Base-by-base conservation (phyloP, 2,888 invertebrate species). In the Villa cingulata region DNA sequence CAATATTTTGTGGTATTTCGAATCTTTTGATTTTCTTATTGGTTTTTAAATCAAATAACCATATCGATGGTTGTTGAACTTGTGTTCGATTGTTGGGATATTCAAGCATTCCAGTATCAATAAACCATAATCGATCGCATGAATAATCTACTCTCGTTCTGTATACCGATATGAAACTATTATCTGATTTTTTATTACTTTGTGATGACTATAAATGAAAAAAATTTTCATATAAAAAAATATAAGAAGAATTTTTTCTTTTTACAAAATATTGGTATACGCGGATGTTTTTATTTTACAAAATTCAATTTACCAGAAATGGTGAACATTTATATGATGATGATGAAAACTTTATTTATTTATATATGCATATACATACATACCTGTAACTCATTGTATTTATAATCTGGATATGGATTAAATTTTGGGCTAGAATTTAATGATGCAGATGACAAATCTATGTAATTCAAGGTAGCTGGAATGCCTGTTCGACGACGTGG, bases 81-180 rank as follows among this genome's bases (percentile, higher is more conserved):
- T 66, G 65, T 42, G 53, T 63, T 9, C 61, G 59, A 49, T 68
- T 63, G 38, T 60, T 66, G 65, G 79, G 75, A 57, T 80, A 74
- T 61, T 86, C 83, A 46, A 82, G 62, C 36, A 80, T 62, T 2
- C 87, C 87, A 0, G 83, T 83, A 58, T 87, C 87, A 1, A 86
- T 75, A 59, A 83, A 80, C 87, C 87, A 88, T 2, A 88, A 70
- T 6, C 86, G 68, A 39, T 80, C 77, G 55, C 86, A 88, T 1
- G 51, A 58, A n/a, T n/a, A n/a, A 2, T 88, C 88, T 0, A 81
- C 75, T 14, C 75, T 72, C 1, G 83, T 76, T 39, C 87, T 71
- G 61, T 86, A 86, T 4, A 85, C 81, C 0, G 81, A 86, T 2
- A 81, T 74, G 14, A 85, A 59, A 37, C 60, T 57, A 19, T 58